Base-by-base conservation (phyloP, 2,797 vertebrate genomes). In the Chaetodon trifasciatus region DNA sequence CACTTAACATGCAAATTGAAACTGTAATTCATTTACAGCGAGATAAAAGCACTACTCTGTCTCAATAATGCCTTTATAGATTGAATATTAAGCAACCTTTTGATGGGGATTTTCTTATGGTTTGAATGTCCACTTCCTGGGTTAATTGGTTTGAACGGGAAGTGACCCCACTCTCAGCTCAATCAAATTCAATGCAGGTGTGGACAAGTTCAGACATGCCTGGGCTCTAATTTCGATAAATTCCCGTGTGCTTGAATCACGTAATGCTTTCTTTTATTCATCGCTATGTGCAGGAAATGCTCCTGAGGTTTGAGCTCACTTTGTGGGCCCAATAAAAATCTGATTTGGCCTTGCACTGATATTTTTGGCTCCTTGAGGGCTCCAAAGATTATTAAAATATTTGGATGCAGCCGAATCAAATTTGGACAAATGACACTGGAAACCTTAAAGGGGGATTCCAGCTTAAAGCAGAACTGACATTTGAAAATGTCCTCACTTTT, bases 1-100 rank as follows among this genome's bases (percentile, higher is more conserved):
- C 92, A 90, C 88, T 91, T 89, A 85, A 88, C 79, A 93, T 93
- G 91, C 89, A 93, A 92, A 93, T 91, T 91, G 78, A 88, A 92
- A 91, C 76, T 85, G 76, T 91, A 91, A 93, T 92, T 92, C 88
- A 91, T 92, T 93, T 91, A 90, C 74, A 53, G 69, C 63, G 70
- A 80, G 91, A 93, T 93, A 91, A 92, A 85, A 87, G 84, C 28
- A 32, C 85, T 81, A 74, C 86, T 90, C 85, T 78, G 80, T 90
- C 91, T 88, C 90, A 85, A 90, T 90, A 90, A 89, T 66, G 79
- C 74, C 76, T 88, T 92, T 81, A 88, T 85, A 89, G 65, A 84
- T 78, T 86, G 83, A 85, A 92, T 93, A 91, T 92, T 86, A 86
- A 91, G 88, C 79, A 86, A 84, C 57, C 69, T 81, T 87, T 82